A percentile compares a stretch with the other conserved stretches of the same genome.
Evolutionary conservation across 2,113 vertebrate genomes (phyloP).

Genomic region (Rattus norvegicus): GRCr8 NC_086029.1:30131001-30131500

Average conservation of each 20-base stretch:
- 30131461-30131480: background rate
- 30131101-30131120: background rate
- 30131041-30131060: background rate
- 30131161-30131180: background rate
- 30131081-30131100: background rate
- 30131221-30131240: background rate
- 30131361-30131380: background rate
- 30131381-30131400: background rate
- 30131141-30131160: background rate
- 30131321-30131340: background rate
- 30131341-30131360: background rate
- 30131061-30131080: background rate
- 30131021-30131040: background rate
- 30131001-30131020: background rate
- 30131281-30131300: background rate
- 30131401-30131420: no score
- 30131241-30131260: background rate
- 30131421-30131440: background rate
- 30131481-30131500: background rate
- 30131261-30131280: background rate
- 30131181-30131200: background rate
- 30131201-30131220: background rate
- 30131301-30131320: background rate
- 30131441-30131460: background rate
- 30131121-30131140: background rate